Evolutionary conservation across 2,888 invertebrate genomes (phyloP).

Genomic region (Ctenicera cuprea): DNA sequence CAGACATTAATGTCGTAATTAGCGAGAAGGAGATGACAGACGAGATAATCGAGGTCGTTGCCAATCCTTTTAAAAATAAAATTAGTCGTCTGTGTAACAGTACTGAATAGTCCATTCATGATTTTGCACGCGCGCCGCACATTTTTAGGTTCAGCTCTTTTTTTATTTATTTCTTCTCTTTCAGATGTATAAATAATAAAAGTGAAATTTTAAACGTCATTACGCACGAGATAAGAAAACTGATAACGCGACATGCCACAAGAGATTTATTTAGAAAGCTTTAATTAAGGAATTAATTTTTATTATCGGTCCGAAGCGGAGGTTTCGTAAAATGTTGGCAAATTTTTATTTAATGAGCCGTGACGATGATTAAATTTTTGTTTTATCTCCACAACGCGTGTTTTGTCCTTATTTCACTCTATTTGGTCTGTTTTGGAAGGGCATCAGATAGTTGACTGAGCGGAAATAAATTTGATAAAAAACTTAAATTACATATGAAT

Average conservation of each 20-base stretch:
- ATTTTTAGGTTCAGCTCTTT: not conserved
- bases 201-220: not conserved
- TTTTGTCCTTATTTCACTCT: too few species aligned
- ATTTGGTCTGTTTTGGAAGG: too few species aligned
- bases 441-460: too few species aligned
- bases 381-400: not conserved
- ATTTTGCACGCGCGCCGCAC: conserved; percentile 22
- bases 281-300: conserved; percentile 1
- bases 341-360: conserved; percentile 17
- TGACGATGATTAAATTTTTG: not conserved
- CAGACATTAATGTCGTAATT: conserved; percentile 36
- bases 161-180: not conserved
- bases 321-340: conserved; percentile 12
- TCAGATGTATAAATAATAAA: not conserved
- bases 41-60: conserved; percentile 48
- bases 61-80: conserved; percentile 49
- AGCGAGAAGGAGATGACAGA: conserved; percentile 44
- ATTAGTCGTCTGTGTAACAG: conserved; percentile 39
- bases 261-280: too few species aligned
- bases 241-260: too few species aligned
- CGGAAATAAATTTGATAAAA: too few species aligned
- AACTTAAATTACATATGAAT: too few species aligned
- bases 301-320: not conserved
- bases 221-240: conserved; percentile 1
- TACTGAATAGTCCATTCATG: conserved; percentile 40